Base-by-base conservation (phyloP, 2,113 vertebrate genomes). In the Channa maculata region DNA sequence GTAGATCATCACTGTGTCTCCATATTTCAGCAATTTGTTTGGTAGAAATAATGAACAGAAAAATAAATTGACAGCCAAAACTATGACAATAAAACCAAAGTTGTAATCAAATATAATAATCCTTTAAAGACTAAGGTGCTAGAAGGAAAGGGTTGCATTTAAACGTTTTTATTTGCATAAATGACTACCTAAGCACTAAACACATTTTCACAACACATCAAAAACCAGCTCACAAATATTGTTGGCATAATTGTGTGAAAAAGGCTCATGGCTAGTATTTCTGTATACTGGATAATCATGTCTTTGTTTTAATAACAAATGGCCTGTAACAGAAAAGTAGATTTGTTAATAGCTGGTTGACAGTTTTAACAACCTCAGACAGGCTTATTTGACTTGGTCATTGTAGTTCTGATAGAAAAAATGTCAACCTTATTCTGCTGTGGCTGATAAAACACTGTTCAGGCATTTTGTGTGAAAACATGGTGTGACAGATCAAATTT, bases 401-500 rank as follows among this genome's bases (percentile, higher is more conserved):
- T 57, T 73, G 64, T 49, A 11, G 41, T 14, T 36, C 55, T 50
- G 38, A 65, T 59, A 2, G 39, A 55, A 14, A 65, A 75, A 65
- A 72, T 60, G 33, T 61, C 43, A 80, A 60, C 5, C 61, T 62
- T 58, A 48, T n/a, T 54, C 43, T 55, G 69, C 46, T 2, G 13
- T 11, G 13, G 58, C 65, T 8, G 13, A 77, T 72, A 69, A 58
- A 51, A n/a, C 55, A 4, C 24, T 39, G 83, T 62, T 62, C 65
- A 24, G 61, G 48, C 62, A 69, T 59, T 79, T 73, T 79, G 70
- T 71, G 59, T 55, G n/a, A 82, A 87, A 88, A 83, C 78, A 71
- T 8, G 57, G 62, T 67, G 82, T 80, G 81, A 86, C 66, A 7
- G 71, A 90, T 90, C 6, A 4, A 66, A 75, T 86, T 78, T 78